Evolutionary conservation across 2,113 vertebrate species (phyloP).

Genomic region (Ictidomys tridecemlineatus): DNA sequence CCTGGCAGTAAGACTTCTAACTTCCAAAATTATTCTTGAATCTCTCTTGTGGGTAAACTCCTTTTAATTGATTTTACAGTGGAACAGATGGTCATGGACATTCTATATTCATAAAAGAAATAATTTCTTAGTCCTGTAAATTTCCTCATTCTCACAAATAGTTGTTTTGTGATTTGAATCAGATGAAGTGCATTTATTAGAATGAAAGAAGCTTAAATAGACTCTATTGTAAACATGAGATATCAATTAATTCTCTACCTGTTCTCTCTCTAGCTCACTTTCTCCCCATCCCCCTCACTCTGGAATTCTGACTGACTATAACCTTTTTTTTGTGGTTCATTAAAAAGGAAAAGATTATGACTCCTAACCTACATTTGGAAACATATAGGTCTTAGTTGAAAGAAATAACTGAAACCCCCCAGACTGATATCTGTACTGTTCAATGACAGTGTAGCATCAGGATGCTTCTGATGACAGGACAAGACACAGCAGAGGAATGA

Average conservation of each 20-base stretch:
- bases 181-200: background rate
- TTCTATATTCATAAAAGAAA: background rate
- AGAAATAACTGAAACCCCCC: background rate
- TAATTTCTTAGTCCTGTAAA: background rate
- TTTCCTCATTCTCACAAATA: background rate
- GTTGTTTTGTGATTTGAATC: background rate
- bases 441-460: background rate
- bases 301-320: background rate
- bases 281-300: background rate
- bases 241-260: conserved; percentile 25
- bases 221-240: conserved; percentile 39
- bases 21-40: background rate
- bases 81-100: background rate
- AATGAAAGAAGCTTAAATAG: conserved; percentile 7
- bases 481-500: background rate
- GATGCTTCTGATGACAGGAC: background rate
- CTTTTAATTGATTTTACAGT: background rate
- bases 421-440: fast-evolving
- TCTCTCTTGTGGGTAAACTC: background rate
- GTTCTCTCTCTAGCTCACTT: background rate
- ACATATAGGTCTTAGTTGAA: background rate
- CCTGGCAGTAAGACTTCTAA: background rate
- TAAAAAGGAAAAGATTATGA: background rate
- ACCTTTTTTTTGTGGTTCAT: background rate
- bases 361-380: background rate